Evolutionary conservation across 2,113 vertebrate genomes (phyloP).

Genomic region (Heliornis fulica): DNA sequence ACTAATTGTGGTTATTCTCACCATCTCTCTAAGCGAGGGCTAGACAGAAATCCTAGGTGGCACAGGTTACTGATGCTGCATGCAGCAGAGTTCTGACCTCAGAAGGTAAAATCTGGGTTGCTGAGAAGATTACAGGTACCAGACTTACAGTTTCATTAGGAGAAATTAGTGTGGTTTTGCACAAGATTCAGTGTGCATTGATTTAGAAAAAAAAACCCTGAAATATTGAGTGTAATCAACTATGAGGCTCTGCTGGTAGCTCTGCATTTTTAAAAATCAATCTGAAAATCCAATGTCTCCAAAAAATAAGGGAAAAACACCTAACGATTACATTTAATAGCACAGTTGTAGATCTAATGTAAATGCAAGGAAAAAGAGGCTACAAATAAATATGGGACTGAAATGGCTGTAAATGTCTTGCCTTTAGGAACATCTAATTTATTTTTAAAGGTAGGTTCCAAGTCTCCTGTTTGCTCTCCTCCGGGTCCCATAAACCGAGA

Average conservation of each 20-base stretch:
- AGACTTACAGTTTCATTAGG: background rate
- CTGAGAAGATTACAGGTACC: background rate
- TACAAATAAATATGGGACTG: background rate
- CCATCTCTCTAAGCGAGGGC: background rate
- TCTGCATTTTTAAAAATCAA: background rate
- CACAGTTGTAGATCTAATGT: background rate
- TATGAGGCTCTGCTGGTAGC: background rate
- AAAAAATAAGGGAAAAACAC: background rate
- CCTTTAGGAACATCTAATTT: conserved; percentile 30
- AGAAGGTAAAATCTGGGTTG: background rate
- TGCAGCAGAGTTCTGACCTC: background rate
- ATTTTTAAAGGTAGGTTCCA: conserved; percentile 12
- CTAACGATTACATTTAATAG: background rate
- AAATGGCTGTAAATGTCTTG: conserved; percentile 16
- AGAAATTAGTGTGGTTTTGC: background rate
- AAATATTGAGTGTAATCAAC: background rate
- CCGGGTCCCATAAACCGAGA: conserved; percentile 9
- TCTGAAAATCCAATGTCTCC: background rate
- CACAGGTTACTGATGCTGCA: rapidly evolving
- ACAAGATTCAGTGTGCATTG: background rate
- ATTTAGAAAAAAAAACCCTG: background rate
- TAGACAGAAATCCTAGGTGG: background rate
- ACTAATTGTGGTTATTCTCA: conserved; percentile 60
- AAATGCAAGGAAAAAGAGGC: background rate
- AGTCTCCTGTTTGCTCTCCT: background rate